These are phyloP conservation scores for Octodon degus DNA, from an alignment of 2,113 vertebrate genomes.

Conservation along the genomic window DNA sequence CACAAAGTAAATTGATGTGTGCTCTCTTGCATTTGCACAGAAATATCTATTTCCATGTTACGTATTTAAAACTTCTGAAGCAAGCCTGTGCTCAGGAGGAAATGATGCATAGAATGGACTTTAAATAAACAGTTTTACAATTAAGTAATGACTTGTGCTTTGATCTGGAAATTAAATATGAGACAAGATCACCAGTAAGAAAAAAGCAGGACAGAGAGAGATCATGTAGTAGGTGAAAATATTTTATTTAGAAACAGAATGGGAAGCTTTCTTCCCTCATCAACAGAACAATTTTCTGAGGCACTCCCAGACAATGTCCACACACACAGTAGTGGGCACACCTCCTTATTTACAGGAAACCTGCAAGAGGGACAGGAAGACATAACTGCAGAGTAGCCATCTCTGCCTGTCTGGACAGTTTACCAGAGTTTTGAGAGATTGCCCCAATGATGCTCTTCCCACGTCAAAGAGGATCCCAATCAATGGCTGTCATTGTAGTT, in stretches of 20 bases:
- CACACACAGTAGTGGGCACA: constrained; percentile 25
- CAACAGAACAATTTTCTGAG: constrained; percentile 67
- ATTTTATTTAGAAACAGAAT: constrained; percentile 55
- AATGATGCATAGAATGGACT: neutral
- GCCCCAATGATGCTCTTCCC: constrained; percentile 24
- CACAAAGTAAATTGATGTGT: constrained; percentile 36
- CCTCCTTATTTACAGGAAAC: constrained; percentile 56
- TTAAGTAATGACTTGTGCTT: neutral
- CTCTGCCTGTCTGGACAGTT: constrained; percentile 40
- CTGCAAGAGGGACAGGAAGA: constrained; percentile 50
- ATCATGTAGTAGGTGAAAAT: constrained; percentile 33
- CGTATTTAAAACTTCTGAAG: constrained; percentile 47
- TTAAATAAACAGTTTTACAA: constrained; percentile 46
- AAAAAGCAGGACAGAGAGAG: neutral
- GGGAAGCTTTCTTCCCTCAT: fast-evolving
- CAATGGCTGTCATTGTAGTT: neutral
- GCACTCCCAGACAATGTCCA: constrained; percentile 69
- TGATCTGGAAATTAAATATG: constrained; percentile 40
- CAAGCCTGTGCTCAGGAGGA: neutral
- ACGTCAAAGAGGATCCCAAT: neutral
- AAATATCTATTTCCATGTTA: constrained; percentile 40
- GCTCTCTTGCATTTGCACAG: constrained; percentile 39
- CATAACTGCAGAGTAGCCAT: neutral
- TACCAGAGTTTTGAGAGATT: constrained; percentile 57
- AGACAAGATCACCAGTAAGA: neutral